phyloP scores from a whole-genome alignment of 2,797 vertebrate genomes.

The Pelobates cultripes region DNA sequence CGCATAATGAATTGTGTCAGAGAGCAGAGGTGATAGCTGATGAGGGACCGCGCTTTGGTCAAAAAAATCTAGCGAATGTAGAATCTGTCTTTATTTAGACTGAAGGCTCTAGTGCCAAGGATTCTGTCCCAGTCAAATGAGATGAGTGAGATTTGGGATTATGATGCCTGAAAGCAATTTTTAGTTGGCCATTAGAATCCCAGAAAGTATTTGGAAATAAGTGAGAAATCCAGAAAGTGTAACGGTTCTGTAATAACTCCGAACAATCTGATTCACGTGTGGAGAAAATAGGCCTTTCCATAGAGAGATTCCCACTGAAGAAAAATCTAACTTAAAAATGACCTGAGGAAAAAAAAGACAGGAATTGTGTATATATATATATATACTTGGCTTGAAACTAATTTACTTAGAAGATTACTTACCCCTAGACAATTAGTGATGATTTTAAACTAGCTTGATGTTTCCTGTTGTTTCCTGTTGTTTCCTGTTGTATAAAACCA shows the following conservation, averaged over 20 bases:
- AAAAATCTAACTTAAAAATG: slow-evolving; percentile 11
- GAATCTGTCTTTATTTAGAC: slow-evolving; percentile 50
- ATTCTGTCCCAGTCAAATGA: slow-evolving; percentile 43
- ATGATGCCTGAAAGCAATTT: slow-evolving; percentile 25
- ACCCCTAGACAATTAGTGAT: too few relatives aligned
- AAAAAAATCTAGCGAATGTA: slow-evolving; percentile 16
- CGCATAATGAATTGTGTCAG: slow-evolving; percentile 56
- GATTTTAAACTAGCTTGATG: too few relatives aligned
- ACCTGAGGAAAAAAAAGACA: too few relatives aligned
- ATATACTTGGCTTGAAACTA: too few relatives aligned
- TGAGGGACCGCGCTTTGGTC: slow-evolving; percentile 30
- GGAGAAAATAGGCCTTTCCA: slow-evolving; percentile 47
- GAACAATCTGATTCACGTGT: slow-evolving; percentile 41
- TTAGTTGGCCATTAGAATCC: slow-evolving; percentile 43
- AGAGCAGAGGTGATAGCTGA: slow-evolving; percentile 50
- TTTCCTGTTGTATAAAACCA: too few relatives aligned
- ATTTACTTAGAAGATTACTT: too few relatives aligned
- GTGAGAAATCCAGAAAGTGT: slow-evolving; percentile 26
- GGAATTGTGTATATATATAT: too few relatives aligned
- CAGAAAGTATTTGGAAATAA: slow-evolving; percentile 32
- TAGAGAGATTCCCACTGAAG: slow-evolving; percentile 26
- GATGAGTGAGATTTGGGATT: slow-evolving; percentile 46
- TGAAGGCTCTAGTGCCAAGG: slow-evolving; percentile 14
- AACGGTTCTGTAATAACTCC: slow-evolving; percentile 39
- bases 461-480: too few relatives aligned